Evolutionary conservation across 1,140 invertebrate species (phyloP).

Genomic region (Pseudomyrmex cubaensis): DNA sequence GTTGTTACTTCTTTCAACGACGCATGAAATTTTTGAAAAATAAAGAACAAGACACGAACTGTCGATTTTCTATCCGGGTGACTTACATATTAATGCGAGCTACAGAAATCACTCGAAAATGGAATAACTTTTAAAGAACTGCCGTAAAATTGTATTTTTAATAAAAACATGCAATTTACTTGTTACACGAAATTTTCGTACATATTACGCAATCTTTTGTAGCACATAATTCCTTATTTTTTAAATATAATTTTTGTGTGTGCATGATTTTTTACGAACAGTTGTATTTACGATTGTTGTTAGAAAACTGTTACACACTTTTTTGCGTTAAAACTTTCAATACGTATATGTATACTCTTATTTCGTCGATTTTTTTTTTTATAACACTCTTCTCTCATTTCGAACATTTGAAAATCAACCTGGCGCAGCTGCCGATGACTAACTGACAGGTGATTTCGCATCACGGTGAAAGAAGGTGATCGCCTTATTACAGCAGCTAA

Average conservation of each 20-base stretch:
- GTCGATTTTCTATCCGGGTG: constrained; percentile 60
- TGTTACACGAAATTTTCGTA: too few relatives aligned
- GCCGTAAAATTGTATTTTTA: too few relatives aligned
- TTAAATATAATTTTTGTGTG: too few relatives aligned
- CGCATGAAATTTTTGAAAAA: background rate
- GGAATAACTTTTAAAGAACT: background rate
- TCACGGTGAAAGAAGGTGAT: constrained; percentile 66
- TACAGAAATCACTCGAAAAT: constrained; percentile 25
- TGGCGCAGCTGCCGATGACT: constrained; percentile 68
- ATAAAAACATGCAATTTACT: too few relatives aligned
- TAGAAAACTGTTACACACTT: too few relatives aligned
- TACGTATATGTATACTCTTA: too few relatives aligned
- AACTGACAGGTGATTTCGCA: constrained; percentile 71
- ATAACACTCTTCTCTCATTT: constrained; percentile 33
- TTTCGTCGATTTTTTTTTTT: too few relatives aligned
- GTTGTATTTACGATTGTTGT: too few relatives aligned
- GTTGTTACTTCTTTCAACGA: constrained; percentile 60
- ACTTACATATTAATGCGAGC: constrained; percentile 82
- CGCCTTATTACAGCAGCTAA: constrained; percentile 69
- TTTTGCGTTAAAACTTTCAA: too few relatives aligned
- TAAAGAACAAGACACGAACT: background rate
- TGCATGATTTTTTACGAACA: too few relatives aligned
- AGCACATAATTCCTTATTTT: too few relatives aligned
- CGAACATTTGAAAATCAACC: constrained; percentile 39
- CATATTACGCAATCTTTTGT: too few relatives aligned